phyloP scores from a whole-genome alignment of 2,888 invertebrate species.

The Ryuthela nishihirai region DNA sequence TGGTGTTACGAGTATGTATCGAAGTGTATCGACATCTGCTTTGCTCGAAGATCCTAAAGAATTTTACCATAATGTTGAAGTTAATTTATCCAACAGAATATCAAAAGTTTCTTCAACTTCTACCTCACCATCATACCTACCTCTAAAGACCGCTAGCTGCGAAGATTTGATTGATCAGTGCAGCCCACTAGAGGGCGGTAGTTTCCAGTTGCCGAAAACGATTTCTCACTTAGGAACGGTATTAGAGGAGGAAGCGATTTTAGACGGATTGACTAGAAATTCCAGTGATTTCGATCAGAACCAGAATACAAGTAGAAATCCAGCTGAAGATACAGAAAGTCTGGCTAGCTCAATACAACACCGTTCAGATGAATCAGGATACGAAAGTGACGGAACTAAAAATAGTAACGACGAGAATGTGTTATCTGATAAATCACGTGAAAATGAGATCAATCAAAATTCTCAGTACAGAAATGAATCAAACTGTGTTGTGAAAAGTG shows the following conservation, averaged over 20 bases:
- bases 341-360: constrained; percentile 42
- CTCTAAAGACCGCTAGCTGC: constrained; percentile 65
- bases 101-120: too few species aligned
- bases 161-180: constrained; percentile 55
- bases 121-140: constrained; percentile 52
- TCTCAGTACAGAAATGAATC: too few species aligned
- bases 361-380: constrained; percentile 75
- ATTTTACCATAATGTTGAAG: constrained; percentile 14
- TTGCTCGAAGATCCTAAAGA: constrained; percentile 28
- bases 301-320: constrained; percentile 8
- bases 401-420: constrained; percentile 40
- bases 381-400: constrained; percentile 68
- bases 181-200: constrained; percentile 53
- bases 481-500: too few species aligned
- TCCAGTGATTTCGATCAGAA: constrained; percentile 18
- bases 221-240: constrained; percentile 70
- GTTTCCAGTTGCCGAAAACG: constrained; percentile 71
- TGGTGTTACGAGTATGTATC: constrained; percentile 25
- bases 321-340: constrained; percentile 31
- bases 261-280: constrained; percentile 8
- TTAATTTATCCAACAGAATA: constrained; percentile 13
- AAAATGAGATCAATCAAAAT: too few species aligned
- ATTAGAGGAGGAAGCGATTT: constrained; percentile 63
- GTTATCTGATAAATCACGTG: neutral
- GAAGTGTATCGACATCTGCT: constrained; percentile 37